Percentiles rank a stretch among this genome's conserved stretches.
Conservation (phyloP, 1,140 invertebrate genomes). For the Drosophila aff. region DNA sequence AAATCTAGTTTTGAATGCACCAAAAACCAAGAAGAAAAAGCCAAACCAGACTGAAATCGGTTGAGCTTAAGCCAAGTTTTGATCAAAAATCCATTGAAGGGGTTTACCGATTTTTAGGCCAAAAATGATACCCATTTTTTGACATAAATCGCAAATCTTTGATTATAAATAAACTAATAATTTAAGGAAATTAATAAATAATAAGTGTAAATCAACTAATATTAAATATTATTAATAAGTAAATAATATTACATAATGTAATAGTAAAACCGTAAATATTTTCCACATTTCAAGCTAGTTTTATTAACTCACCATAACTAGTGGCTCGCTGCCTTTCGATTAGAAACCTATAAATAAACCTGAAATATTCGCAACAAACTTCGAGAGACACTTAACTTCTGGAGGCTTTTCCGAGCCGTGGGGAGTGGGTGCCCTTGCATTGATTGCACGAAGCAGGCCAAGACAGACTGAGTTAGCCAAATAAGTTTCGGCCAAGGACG, state of each 20-base stretch:
- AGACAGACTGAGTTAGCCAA: conserved; percentile 65
- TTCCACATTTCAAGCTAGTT: background rate
- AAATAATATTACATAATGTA: background rate
- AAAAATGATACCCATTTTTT: too few relatives aligned
- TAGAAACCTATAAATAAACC: conserved; percentile 49
- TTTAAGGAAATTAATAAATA: too few relatives aligned
- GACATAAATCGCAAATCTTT: too few relatives aligned
- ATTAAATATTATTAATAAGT: background rate
- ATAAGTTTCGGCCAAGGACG: conserved; percentile 56
- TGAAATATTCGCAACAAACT: conserved; percentile 38
- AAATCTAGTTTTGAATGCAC: too few relatives aligned
- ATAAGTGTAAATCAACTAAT: background rate
- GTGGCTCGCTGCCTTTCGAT: conserved; percentile 20
- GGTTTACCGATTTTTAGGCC: too few relatives aligned
- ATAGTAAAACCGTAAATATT: background rate
- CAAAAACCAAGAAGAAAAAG: too few relatives aligned
- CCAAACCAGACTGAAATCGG: too few relatives aligned
- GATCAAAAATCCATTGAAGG: too few relatives aligned
- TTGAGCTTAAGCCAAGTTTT: too few relatives aligned
- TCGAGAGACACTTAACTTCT: conserved; percentile 37
- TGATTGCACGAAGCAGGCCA: conserved; percentile 57
- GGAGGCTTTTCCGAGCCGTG: background rate
- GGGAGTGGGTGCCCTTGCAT: conserved; percentile 3
- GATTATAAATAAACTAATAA: too few relatives aligned
- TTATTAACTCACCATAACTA: conserved; percentile 5